Percentiles rank a stretch among this genome's conserved stretches.
Evolutionary conservation across 2,888 invertebrate species (phyloP).

Genomic region (Thera britannica): DNA sequence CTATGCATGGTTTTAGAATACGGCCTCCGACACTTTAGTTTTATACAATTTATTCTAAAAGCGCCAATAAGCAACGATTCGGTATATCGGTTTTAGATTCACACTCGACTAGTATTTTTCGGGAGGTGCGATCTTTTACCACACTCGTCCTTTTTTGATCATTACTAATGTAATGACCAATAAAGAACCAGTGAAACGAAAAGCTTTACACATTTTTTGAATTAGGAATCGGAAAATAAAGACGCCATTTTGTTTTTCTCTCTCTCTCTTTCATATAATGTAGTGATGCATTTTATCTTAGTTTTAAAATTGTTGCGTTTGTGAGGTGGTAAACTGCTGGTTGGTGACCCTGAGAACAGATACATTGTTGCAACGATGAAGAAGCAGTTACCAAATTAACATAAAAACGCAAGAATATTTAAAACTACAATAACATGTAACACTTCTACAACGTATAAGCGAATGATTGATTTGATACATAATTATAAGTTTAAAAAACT

Average conservation of each 20-base stretch:
- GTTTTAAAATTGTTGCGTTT: too few relatives aligned
- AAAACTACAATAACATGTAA: too few relatives aligned
- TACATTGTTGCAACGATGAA: too few relatives aligned
- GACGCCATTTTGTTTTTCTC: slow-evolving; percentile 1
- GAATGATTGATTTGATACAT: slow-evolving; percentile 4
- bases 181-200: background rate
- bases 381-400: too few relatives aligned
- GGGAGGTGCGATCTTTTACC: slow-evolving; percentile 46
- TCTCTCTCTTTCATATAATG: background rate
- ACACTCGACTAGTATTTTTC: slow-evolving; percentile 74
- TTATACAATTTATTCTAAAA: slow-evolving; percentile 34
- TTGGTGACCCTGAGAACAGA: too few relatives aligned
- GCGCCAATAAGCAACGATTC: slow-evolving; percentile 44
- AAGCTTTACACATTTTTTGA: background rate
- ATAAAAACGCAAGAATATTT: too few relatives aligned
- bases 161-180: background rate
- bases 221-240: background rate
- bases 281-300: too few relatives aligned
- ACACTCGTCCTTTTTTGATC: background rate
- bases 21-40: background rate
- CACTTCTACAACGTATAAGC: background rate
- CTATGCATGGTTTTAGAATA: slow-evolving; percentile 8
- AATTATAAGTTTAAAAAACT: too few relatives aligned
- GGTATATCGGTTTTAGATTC: slow-evolving; percentile 68
- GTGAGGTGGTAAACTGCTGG: too few relatives aligned